Percentiles rank a stretch among this genome's conserved stretches.
These are phyloP conservation scores for Anodontia alba DNA, from an alignment of 2,888 invertebrate genomes.

Conservation along the genomic window DNA sequence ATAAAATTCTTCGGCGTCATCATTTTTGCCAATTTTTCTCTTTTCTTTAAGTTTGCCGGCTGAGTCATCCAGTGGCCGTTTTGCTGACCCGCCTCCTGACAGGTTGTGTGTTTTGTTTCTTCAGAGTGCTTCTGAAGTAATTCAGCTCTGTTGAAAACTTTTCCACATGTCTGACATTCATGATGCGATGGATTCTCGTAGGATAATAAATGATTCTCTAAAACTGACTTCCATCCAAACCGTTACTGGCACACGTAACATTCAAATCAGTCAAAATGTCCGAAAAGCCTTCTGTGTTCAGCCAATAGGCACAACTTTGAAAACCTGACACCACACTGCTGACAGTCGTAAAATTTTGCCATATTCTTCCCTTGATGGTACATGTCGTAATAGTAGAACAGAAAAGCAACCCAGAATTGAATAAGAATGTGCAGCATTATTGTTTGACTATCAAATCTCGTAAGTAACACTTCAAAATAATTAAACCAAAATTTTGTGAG, in stretches of 20 bases:
- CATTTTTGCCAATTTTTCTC: background rate
- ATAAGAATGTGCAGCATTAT: too few relatives aligned
- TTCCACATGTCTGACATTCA: slow-evolving; percentile 22
- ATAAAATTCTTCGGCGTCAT: background rate
- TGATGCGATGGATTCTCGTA: slow-evolving; percentile 15
- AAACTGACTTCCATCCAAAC: slow-evolving; percentile 23
- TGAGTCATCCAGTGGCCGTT: background rate
- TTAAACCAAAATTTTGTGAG: too few relatives aligned
- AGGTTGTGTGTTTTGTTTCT: background rate
- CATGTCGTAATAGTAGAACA: background rate
- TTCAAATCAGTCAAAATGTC: slow-evolving; percentile 27
- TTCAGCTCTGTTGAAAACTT: slow-evolving; percentile 20
- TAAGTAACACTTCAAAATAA: too few relatives aligned
- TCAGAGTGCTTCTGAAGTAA: background rate
- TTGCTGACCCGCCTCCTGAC: background rate
- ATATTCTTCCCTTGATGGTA: background rate
- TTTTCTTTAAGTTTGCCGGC: background rate
- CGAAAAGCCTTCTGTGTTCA: slow-evolving; percentile 26
- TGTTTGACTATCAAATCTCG: too few relatives aligned
- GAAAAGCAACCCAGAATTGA: too few relatives aligned
- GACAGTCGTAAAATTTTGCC: too few relatives aligned
- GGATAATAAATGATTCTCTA: slow-evolving; percentile 18
- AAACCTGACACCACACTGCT: slow-evolving; percentile 25
- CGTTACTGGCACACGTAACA: slow-evolving; percentile 15
- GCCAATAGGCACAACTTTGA: slow-evolving; percentile 22